These are phyloP conservation scores for Melanerpes formicivorus DNA, from an alignment of 2,113 vertebrate genomes.

Conservation along the genomic window DNA sequence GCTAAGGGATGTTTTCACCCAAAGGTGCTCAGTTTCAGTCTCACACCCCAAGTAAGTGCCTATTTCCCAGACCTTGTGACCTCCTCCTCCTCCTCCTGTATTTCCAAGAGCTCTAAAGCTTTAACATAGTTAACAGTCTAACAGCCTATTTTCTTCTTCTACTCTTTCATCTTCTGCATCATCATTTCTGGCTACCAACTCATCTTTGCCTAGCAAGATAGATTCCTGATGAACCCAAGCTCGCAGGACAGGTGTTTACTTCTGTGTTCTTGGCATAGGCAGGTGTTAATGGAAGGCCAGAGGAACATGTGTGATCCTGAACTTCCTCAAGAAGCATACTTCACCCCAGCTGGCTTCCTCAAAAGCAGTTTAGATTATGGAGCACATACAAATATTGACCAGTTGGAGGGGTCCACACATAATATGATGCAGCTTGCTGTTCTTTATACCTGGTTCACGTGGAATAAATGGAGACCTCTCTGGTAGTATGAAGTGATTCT, in stretches of 20 bases:
- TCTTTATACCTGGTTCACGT: not conserved
- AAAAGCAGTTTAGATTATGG: not conserved
- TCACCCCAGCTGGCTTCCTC: not conserved
- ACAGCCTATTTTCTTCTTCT: not conserved
- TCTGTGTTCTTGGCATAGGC: not conserved
- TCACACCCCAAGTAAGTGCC: not conserved
- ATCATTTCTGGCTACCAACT: not conserved
- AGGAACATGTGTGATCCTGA: not conserved
- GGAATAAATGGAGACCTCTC: not conserved
- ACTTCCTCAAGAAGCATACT: not conserved
- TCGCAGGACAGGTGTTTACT: not conserved
- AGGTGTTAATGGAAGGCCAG: not conserved
- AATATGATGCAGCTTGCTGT: not conserved
- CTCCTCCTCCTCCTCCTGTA: not conserved
- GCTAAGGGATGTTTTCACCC: not conserved
- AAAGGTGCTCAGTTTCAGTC: not conserved
- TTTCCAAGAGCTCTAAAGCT: not conserved
- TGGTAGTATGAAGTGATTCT: not conserved
- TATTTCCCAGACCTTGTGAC: not conserved
- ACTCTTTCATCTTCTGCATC: not conserved
- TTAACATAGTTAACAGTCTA: not conserved
- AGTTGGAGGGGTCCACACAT: not conserved
- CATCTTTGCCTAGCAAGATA: not conserved
- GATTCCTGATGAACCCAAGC: not conserved
- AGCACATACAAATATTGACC: fast-evolving